phyloP scores from a whole-genome alignment of 2,113 vertebrate species.

The Sceloporus tristichus region DNA sequence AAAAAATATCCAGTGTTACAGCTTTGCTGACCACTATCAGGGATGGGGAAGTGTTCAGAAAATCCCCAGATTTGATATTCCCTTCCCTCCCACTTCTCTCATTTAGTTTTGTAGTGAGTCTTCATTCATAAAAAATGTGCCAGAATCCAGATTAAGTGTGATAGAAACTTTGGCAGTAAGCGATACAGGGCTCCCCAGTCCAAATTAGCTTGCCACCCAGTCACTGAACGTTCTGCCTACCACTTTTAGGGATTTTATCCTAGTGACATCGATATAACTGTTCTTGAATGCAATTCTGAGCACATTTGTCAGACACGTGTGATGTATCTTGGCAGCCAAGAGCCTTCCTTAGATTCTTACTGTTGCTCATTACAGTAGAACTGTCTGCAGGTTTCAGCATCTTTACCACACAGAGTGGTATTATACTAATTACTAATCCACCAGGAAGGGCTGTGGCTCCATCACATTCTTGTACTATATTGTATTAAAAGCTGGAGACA shows the following conservation, averaged over 20 bases:
- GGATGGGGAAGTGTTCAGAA: slow-evolving; percentile 6
- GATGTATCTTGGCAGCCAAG: not conserved
- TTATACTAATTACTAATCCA: not conserved
- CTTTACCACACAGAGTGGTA: not conserved
- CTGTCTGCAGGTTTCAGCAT: not conserved
- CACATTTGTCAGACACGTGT: rapidly evolving
- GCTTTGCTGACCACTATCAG: slow-evolving; percentile 64
- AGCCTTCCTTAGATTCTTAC: not conserved
- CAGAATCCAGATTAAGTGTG: slow-evolving; percentile 8
- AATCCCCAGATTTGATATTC: not conserved
- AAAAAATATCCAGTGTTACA: slow-evolving; percentile 41
- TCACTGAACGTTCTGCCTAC: not conserved
- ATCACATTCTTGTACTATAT: not conserved
- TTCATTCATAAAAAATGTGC: not conserved
- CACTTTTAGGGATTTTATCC: not conserved
- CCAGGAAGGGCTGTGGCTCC: not conserved
- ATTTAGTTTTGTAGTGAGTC: rapidly evolving
- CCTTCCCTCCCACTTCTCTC: slow-evolving; percentile 14
- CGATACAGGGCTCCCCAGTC: not conserved
- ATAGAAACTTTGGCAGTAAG: slow-evolving; percentile 14
- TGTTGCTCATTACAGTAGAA: not conserved
- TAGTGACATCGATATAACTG: slow-evolving; percentile 4
- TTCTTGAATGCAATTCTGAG: slow-evolving; percentile 15
- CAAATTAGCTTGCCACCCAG: not conserved
- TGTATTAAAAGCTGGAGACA: not conserved